phyloP scores from a whole-genome alignment of 2,797 vertebrate species.

The Synaphobranchus kaupii region DNA sequence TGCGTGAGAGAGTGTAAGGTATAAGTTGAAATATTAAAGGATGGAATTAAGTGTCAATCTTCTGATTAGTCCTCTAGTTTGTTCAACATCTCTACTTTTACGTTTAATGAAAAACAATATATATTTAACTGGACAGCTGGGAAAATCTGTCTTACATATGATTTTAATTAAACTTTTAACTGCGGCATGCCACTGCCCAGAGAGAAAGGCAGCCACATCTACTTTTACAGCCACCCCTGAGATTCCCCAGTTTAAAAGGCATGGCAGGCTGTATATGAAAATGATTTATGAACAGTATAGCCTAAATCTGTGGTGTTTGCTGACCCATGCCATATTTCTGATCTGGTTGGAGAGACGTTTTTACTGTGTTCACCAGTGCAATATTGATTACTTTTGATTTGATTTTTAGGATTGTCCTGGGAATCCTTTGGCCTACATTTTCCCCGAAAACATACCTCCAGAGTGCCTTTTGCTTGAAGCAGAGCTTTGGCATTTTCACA shows the following conservation, averaged over 20 bases:
- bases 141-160: background rate
- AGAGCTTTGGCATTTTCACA: background rate
- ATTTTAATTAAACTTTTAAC: background rate
- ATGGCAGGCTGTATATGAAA: background rate
- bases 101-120: background rate
- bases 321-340: background rate
- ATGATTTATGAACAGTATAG: background rate
- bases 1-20: too few species aligned
- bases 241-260: background rate
- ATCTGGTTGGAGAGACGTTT: background rate
- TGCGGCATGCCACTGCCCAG: background rate
- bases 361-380: background rate
- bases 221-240: constrained; percentile 3
- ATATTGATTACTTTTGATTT: background rate
- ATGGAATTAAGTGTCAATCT: too few species aligned
- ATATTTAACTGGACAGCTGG: background rate
- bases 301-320: background rate
- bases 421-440: background rate
- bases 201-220: too few species aligned
- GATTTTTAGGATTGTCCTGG: background rate
- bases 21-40: too few species aligned
- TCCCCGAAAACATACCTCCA: background rate
- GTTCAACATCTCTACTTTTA: too few species aligned
- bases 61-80: too few species aligned
- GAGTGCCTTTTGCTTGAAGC: too few species aligned